These are phyloP conservation scores for Chelonia mydas DNA, from an alignment of 2,797 vertebrate genomes.

Conservation along the genomic window DNA sequence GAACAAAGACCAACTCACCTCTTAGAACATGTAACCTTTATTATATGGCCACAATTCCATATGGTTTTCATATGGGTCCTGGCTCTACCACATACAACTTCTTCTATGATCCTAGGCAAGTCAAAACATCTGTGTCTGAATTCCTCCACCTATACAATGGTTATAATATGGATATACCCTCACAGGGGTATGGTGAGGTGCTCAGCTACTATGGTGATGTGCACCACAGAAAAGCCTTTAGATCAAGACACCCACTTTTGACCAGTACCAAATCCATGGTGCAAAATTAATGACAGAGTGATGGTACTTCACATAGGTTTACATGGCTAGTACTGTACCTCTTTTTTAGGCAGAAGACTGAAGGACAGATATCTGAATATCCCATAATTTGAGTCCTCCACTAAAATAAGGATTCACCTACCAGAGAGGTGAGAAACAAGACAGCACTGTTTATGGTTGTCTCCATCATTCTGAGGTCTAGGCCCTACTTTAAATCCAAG, in stretches of 20 bases:
- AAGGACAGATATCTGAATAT: not conserved
- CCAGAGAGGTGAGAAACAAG: not conserved
- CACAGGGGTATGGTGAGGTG: not conserved
- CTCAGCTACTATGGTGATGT: not conserved
- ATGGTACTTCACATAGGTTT: not conserved
- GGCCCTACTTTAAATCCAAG: not conserved
- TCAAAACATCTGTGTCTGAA: not conserved
- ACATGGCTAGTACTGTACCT: not conserved
- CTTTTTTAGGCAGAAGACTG: not conserved
- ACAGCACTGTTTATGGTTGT: not conserved
- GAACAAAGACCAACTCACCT: not conserved
- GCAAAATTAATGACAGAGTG: not conserved
- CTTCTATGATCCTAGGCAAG: slow-evolving; percentile 1
- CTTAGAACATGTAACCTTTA: not conserved
- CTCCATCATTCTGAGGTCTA: not conserved
- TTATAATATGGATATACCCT: not conserved
- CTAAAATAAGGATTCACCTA: not conserved
- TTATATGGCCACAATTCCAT: not conserved
- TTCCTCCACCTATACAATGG: not conserved
- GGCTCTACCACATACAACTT: not conserved
- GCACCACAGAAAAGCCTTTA: not conserved
- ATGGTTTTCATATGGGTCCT: not conserved
- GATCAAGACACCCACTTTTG: not conserved
- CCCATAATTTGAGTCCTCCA: not conserved
- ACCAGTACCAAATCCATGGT: not conserved